Base-by-base conservation (phyloP, 1,140 invertebrate genomes). In the Batillaria attramentaria region DNA sequence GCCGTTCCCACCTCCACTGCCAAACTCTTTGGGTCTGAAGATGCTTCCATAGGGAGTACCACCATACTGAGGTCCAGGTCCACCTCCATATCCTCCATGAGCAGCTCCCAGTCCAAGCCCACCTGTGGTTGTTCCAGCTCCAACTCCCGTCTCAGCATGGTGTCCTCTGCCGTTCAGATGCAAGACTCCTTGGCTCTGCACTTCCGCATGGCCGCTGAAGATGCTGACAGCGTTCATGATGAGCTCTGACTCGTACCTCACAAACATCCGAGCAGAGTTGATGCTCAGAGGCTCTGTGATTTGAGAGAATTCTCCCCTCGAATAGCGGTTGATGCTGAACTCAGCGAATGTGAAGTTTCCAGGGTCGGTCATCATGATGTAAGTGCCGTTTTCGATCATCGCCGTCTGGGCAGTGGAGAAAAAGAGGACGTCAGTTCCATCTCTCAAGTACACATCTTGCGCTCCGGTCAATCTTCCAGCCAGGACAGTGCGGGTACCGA, bases 51-150 rank as follows among this genome's bases (percentile, higher is more conserved):
- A 88, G 8, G 87, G 83, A 31, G 68, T 35, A n/a, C 87, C 87
- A n/a, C 87, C 87, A 80, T 83, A 88, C 24, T 77, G 57, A 46
- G 84, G 84, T 20, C 76, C 77, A 33, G 85, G 84, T 5, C 87
- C 85, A 28, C 87, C 87, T 39, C 87, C 87, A 65, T 83, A 84
- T 16, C 87, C 87, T 35, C 87, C 87, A 82, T 88, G 84, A 18
- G 85, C 87, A 20, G 81, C 87, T 42, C 87, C 87, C 16, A 72
- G 65, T 54, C 87, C 87, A n/a, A 79, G 69, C 0, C 81, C 79
- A 72, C 74, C 75, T 4, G 57, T 35, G 35, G 50, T 77, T 10
- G 35, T 39, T 10, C 85, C 87, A 28, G 75, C 79, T 37, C 87
- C 87, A 43, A 78, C 72, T 10, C 87, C 87, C 46, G 33, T 35